Conservation (phyloP, 2,888 invertebrate genomes). For the Ichneumoninae sp. region DNA sequence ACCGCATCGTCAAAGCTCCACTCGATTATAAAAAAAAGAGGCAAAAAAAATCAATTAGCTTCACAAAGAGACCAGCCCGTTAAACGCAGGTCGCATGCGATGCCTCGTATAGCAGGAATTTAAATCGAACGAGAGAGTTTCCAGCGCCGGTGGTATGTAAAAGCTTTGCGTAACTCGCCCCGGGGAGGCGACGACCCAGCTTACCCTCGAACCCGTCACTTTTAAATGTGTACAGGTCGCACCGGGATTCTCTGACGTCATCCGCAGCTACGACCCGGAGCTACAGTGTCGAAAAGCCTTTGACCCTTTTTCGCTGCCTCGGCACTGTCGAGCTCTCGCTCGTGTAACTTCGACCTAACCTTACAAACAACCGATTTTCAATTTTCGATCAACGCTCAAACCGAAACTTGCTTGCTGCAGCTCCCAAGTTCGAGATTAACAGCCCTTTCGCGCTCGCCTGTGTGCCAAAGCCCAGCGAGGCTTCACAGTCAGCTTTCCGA, state of each 20-base stretch:
- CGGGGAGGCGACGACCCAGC: constrained; percentile 11
- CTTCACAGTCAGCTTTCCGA: not conserved
- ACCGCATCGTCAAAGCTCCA: not conserved
- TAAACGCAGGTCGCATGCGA: constrained; percentile 18
- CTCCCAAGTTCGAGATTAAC: constrained; percentile 6
- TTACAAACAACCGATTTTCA: not conserved
- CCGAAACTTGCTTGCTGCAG: not conserved
- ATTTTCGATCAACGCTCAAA: constrained; percentile 28
- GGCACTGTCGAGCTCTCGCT: not conserved
- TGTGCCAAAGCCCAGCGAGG: not conserved
- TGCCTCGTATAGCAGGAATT: constrained; percentile 23
- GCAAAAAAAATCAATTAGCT: constrained; percentile 37
- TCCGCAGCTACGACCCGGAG: constrained; percentile 51
- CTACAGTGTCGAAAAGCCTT: constrained; percentile 41
- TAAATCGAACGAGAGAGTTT: constrained; percentile 40
- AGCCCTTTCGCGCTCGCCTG: not conserved
- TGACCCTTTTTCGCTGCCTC: constrained; percentile 43
- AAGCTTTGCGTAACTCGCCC: constrained; percentile 35
- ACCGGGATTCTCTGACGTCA: constrained; percentile 59
- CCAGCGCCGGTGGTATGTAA: constrained; percentile 4
- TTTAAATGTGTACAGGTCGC: constrained; percentile 54
- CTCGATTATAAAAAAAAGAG: constrained; percentile 2
- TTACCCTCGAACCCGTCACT: constrained; percentile 56
- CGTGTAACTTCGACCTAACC: not conserved
- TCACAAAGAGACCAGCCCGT: not conserved